phyloP scores from a whole-genome alignment of 2,888 invertebrate species.

The Acanthosepion esculentum region DNA sequence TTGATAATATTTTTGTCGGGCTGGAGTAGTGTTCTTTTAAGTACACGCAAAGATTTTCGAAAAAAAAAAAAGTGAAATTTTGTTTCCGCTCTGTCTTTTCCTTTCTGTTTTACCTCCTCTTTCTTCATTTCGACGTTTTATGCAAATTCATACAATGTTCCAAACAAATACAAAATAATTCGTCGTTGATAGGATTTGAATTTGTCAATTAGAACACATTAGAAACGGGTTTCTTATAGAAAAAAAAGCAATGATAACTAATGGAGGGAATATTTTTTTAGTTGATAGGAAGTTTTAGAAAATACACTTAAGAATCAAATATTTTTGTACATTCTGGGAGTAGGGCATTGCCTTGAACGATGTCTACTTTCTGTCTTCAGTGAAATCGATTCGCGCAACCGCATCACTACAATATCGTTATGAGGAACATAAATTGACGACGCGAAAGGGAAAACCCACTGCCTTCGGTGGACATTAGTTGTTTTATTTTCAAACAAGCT shows the following conservation, averaged over 20 bases:
- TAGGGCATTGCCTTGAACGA: background rate
- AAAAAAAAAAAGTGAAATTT: background rate
- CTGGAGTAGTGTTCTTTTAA: background rate
- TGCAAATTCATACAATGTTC: background rate
- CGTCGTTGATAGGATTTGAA: background rate
- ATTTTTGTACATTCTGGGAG: background rate
- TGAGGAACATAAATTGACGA: too few relatives aligned
- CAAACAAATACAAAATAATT: background rate
- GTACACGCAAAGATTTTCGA: background rate
- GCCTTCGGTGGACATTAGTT: too few relatives aligned
- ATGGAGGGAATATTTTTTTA: background rate
- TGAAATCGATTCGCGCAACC: background rate
- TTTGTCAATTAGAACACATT: constrained; percentile 33
- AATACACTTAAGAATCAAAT: background rate
- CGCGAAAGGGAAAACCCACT: too few relatives aligned
- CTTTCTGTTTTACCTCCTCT: background rate
- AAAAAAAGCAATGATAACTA: background rate
- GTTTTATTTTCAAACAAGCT: too few relatives aligned
- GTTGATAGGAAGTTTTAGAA: background rate
- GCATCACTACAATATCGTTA: too few relatives aligned
- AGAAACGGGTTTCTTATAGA: background rate
- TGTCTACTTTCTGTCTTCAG: background rate
- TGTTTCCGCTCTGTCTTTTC: background rate
- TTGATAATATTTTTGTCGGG: constrained; percentile 3
- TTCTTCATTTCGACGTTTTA: background rate